Evolutionary conservation across 2,888 invertebrate species (phyloP), one percentile per base, ranked within the genome.

Genomic region (Imbricaverruca yamaguchii): DNA sequence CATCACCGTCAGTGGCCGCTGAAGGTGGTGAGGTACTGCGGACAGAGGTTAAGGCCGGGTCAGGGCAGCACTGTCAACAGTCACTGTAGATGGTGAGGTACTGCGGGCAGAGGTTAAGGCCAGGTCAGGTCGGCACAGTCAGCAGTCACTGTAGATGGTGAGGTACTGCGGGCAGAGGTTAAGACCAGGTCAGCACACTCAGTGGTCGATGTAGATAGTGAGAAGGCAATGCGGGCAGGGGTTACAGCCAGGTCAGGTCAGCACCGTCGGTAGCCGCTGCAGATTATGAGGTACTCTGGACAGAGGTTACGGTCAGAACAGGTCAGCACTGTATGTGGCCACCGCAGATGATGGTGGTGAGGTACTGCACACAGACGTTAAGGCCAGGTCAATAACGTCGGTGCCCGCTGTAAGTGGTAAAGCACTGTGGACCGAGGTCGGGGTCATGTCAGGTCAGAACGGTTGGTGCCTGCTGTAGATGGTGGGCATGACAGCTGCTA

Each of bases 51-150:
- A 39, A 39, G 39, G 39, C 4, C 39, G 4, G 39, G 90, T 94
- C 98, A 99, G 0, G 93, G 92, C 80, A 93, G 87, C 83, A 94
- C 88, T 6, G 97, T 95, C 82, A 97, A 88, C 39, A 94, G 92
- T 84, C 92, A 90, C 85, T 94, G 92, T 87, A 93, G 91, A 85
- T 92, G 92, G 84, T 91, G 90, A 84, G 92, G 92, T 83, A 95
- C 94, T 94, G 89, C 59, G 83, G 84, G 83, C 82, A 81, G 39
- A 39, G 39, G 39, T 39, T 39, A 39, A 1, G 4, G 39, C 39
- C 4, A 39, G 39, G 90, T 94, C 98, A 99, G 0, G 93, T 92
- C 80, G 93, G 87, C 83, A 94, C 88, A 6, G 97, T 95, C 82
- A 97, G 88, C 39, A 94, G 92, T 84, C 92, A 90, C 85, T 94